Base-by-base conservation (phyloP, 37 sponge, comb jelly and placozoan genomes). In the Axinella damicornis region DNA sequence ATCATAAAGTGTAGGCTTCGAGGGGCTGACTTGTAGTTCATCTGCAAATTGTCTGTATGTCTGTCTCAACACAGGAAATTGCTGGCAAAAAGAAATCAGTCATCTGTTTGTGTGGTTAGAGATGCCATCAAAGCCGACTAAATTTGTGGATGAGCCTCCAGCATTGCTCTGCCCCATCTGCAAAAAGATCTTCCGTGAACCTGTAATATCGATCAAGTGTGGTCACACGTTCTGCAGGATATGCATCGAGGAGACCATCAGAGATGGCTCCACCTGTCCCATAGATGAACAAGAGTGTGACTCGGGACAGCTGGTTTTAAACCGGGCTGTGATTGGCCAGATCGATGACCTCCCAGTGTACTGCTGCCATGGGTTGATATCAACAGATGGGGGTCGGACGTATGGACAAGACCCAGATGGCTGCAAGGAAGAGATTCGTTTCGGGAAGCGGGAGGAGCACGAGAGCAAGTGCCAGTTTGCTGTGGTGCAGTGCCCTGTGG, bases 181-280 rank as follows among this genome's bases (percentile, higher is more conserved):
- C 71, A 67, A 86, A 25, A 53, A 57, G 19, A 63, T 96, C 17
- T 89, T 94, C 76, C 17, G 20, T 15, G 95, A 91, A 40, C 95
- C 97, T 19, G 94, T 96, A 46, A 96, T 96, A 37, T 94, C 97
- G 62, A 77, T 91, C 65, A 84, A 83, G 57, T 96, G 97, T 82
- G 97, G 97, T 53, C 97, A 96, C 95, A 96, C 97, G 25, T 96
- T 96, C 81, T 96, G 97, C 56, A 80, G 79, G 21, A 24, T 21
- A 18, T 96, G 97, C 63, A 85, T 88, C 35, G 89, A 87, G 38
- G 35, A 28, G 14, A 58, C 79, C 69, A 73, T 69, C 9, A 57
- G 57, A 5, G 34, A 77, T 17, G 77, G 77, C 14, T 27, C 24
- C 19, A 72, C 27, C 0, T 95, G 96, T 56, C 96, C 96, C n/a